Conservation (phyloP, 2,888 invertebrate species). For the Alviniconcha strummeri region DNA sequence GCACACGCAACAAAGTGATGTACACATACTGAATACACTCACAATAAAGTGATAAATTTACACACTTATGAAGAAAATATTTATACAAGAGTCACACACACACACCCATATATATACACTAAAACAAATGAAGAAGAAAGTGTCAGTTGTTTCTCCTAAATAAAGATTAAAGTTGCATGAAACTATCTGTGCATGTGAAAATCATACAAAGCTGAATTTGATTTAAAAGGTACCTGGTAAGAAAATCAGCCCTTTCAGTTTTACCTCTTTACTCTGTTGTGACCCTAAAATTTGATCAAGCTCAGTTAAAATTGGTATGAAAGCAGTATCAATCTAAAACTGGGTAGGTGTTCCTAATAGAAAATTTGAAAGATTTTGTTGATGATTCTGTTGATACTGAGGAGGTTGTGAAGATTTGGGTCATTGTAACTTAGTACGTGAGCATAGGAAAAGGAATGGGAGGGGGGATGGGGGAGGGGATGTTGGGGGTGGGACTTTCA, state of each 20-base stretch:
- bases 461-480: too few relatives aligned
- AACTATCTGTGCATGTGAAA: background rate
- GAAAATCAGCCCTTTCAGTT: background rate
- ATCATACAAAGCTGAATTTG: too few relatives aligned
- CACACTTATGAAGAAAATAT: background rate
- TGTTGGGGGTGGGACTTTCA: too few relatives aligned
- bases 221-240: background rate
- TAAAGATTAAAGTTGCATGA: background rate
- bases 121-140: conserved; percentile 8
- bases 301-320: too few relatives aligned
- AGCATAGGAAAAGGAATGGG: too few relatives aligned
- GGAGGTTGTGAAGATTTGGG: too few relatives aligned
- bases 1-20: conserved; percentile 11
- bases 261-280: background rate
- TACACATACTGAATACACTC: conserved; percentile 18
- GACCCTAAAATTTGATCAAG: too few relatives aligned
- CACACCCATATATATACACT: conserved; percentile 17
- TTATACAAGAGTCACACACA: background rate
- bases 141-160: background rate
- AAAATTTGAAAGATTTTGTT: too few relatives aligned
- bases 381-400: too few relatives aligned
- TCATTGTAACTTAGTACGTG: too few relatives aligned
- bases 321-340: too few relatives aligned
- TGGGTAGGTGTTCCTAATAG: too few relatives aligned
- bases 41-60: background rate